Evolutionary conservation across 2,797 vertebrate species (phyloP), one percentile per base, ranked within the genome.

Genomic region (Pithecia hirsuta): DNA sequence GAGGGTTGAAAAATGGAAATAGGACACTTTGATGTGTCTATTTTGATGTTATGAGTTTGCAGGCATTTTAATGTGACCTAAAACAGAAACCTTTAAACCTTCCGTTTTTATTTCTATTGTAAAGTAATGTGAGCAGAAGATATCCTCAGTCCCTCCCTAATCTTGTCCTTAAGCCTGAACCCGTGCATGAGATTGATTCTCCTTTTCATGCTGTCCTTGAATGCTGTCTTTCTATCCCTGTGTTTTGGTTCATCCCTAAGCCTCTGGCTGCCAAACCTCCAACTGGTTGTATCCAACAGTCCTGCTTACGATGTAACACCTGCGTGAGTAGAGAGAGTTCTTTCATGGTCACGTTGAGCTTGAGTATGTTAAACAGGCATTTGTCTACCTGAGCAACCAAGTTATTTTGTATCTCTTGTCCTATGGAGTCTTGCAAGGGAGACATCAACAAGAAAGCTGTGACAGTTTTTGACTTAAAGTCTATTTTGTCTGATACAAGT

Each of bases 41-140:
- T 93, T 97, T 92, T 88, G 95, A 93, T 93, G 74, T 64, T 90
- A 93, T 7, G 41, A 46, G 48, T 85, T 95, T 97, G 91, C 19
- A 95, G 85, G 85, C 36, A 75, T 86, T 94, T 64, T 94, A 75
- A 79, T 82, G 78, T 59, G 4, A 33, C 36, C 52, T 92, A 48
- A 95, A 92, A 85, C 33, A 92, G 88, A 95, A 93, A 48, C 52
- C 20, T 96, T 94, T 76, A 84, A 85, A 50, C 36, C 57, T 70
- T 61, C 24, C 10, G 24, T 2, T 72, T 93, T 90, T 93, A 28
- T 72, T 79, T 90, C 46, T 86, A 22, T 52, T 76, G 26, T 75
- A 41, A 39, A 89, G 44, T 39, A 28, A 59, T 13, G 7, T 9
- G 20, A 96, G n/a, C 36, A 78, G 82, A 94, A 36, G 22, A 78